phyloP scores from a whole-genome alignment of 2,113 vertebrate genomes.

The Redunca redunca region DNA sequence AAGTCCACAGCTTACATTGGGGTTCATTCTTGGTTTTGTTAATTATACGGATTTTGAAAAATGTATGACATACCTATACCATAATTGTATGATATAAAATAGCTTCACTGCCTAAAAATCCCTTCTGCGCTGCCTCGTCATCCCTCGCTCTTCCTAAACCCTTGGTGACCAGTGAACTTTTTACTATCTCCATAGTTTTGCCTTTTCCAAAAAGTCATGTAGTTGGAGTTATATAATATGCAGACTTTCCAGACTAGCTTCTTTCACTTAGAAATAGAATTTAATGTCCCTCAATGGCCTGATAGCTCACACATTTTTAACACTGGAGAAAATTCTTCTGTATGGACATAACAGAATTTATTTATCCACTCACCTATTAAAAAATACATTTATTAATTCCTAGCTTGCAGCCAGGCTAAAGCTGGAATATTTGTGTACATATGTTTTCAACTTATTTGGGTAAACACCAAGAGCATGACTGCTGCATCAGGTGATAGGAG shows the following conservation, averaged over 20 bases:
- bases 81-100: background rate
- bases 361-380: background rate
- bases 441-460: background rate
- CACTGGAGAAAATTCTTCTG: background rate
- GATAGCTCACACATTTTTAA: background rate
- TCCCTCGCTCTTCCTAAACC: background rate
- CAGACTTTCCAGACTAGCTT: background rate
- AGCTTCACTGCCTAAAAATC: background rate
- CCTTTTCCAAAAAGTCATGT: background rate
- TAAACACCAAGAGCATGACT: background rate
- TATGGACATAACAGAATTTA: background rate
- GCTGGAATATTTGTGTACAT: background rate
- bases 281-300: background rate
- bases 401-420: background rate
- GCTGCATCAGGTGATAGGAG: rapidly evolving
- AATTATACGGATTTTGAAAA: background rate
- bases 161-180: background rate
- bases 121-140: background rate
- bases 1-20: background rate
- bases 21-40: background rate
- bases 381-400: background rate
- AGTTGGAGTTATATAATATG: background rate
- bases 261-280: background rate
- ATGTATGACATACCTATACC: background rate
- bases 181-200: background rate